Conservation (phyloP, 2,113 vertebrate species). For the Riparia riparia region DNA sequence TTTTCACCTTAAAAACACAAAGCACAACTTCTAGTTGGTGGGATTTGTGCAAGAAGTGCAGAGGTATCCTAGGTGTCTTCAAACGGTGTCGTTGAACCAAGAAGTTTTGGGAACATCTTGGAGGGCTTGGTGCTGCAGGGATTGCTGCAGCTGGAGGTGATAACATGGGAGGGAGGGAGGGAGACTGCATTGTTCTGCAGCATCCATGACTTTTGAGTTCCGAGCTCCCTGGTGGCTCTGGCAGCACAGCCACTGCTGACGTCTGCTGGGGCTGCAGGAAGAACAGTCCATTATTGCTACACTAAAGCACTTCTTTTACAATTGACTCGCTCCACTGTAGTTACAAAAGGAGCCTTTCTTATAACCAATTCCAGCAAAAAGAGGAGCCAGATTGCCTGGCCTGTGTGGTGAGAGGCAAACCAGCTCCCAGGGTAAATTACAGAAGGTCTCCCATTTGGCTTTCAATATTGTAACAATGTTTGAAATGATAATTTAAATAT, state of each 20-base stretch:
- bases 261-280: conserved; percentile 74
- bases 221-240: conserved; percentile 62
- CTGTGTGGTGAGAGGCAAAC: conserved; percentile 2
- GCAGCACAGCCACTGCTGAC: conserved; percentile 67
- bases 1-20: background rate
- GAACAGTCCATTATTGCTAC: conserved; percentile 82
- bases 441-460: background rate
- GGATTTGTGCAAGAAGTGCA: accelerated
- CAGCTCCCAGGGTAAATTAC: background rate
- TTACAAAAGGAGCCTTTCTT: conserved; percentile 81
- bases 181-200: conserved; percentile 37
- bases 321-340: conserved; percentile 77
- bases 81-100: accelerated
- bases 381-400: conserved; percentile 24
- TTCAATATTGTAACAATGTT: background rate
- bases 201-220: conserved; percentile 12
- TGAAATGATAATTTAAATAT: background rate
- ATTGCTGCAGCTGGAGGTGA: background rate
- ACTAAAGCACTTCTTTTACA: conserved; percentile 79
- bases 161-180: background rate
- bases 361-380: conserved; percentile 62
- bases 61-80: background rate
- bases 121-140: background rate
- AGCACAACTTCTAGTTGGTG: accelerated
- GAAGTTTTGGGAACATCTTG: background rate